Evolutionary conservation across 2,888 invertebrate species (phyloP), one percentile per base, ranked within the genome.

Genomic region (Rotaria macrura): DNA sequence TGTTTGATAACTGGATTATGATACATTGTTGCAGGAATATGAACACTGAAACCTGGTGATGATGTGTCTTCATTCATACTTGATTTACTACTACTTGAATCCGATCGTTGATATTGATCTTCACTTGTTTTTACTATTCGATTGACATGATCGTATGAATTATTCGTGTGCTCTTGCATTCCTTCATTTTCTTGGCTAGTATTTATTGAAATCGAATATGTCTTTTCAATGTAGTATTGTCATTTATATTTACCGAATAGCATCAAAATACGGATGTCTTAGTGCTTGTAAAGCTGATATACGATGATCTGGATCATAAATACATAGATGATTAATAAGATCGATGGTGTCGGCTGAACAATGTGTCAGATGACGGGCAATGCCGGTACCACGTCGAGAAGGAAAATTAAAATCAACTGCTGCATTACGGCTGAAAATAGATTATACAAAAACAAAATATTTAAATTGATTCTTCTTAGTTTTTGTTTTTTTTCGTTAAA

Each of bases 231-330:
- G 9, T 10, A 74, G 23, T 23, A 23, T 40, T 25, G 4, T n/a
- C n/a, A n/a, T 43, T 25, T 12, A n/a, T 23, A 43, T 25, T 25
- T 79, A 84, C 84, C 84, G 91, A 84, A 92, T 89, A 87, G 92
- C 91, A 86, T 91, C 91, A 89, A 94, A 94, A 88, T 93, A 94
- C 17, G 91, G 90, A 89, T 93, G 93, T 84, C 92, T 92, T n/a
- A 93, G 88, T 6, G 93, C 91, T 87, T 93, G 90, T 84, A 92
- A 90, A 0, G 93, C 92, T 87, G 93, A 92, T 83, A 92, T 92
- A 87, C 94, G 89, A 74, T 92, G 91, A 86, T 93, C 93, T 4
- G 93, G 93, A 89, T 93, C 93, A 89, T 94, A 94, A 14, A 92
- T 91, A 86, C 93, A 91, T 92, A 93, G 93, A 85, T 92, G 90